Evolutionary conservation across 92 coral and sea anemone genomes (phyloP).

Genomic region (Heliopora coerulea): DNA sequence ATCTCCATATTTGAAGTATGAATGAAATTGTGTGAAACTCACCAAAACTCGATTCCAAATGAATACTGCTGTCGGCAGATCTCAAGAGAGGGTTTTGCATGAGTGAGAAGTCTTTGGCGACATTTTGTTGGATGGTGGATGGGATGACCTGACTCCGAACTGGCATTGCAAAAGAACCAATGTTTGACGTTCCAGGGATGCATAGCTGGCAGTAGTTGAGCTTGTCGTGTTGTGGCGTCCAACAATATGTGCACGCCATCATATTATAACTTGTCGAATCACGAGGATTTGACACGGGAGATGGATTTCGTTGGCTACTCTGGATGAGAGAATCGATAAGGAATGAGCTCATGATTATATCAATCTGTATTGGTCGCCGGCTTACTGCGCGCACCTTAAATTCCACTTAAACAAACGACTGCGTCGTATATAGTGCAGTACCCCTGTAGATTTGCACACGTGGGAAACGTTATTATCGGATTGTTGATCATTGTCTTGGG

Average conservation of each 20-base stretch:
- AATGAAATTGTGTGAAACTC: slow-evolving; percentile 41
- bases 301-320: slow-evolving; percentile 70
- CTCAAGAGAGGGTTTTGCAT: slow-evolving; percentile 77
- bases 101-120: slow-evolving; percentile 76
- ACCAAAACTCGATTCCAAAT: slow-evolving; percentile 81
- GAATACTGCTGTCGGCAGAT: slow-evolving; percentile 71
- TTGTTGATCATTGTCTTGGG: slow-evolving; percentile 78
- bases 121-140: slow-evolving; percentile 65
- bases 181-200: slow-evolving; percentile 75
- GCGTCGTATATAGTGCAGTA: slow-evolving; percentile 33
- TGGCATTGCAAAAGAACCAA: slow-evolving; percentile 73
- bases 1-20: too few species aligned
- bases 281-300: slow-evolving; percentile 60
- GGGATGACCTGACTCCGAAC: slow-evolving; percentile 87
- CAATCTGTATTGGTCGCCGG: background rate
- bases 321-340: slow-evolving; percentile 97
- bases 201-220: slow-evolving; percentile 89
- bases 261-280: slow-evolving; percentile 71
- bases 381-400: slow-evolving; percentile 27
- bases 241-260: slow-evolving; percentile 93
- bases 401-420: slow-evolving; percentile 43
- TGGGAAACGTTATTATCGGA: slow-evolving; percentile 42
- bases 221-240: slow-evolving; percentile 95
- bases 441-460: slow-evolving; percentile 43
- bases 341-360: slow-evolving; percentile 82